Evolutionary conservation across 1,140 invertebrate species (phyloP), one percentile per base, ranked within the genome.

Genomic region (Solen grandis): DNA sequence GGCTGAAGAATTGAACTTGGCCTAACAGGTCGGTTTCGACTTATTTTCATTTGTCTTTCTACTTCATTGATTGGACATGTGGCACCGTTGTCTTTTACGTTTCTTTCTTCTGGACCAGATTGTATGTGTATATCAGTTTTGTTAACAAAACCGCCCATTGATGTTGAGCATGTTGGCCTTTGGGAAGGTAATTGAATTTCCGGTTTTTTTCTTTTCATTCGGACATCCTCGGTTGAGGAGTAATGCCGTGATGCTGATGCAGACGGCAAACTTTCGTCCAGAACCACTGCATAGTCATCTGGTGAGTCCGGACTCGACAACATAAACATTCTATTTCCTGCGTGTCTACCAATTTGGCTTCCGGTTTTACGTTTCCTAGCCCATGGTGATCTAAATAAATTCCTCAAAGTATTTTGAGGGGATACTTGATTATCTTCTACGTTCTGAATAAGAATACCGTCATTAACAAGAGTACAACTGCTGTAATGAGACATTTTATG

Each of bases 401-500:
- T 60, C 50, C 63, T 68, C 19, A 68, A 46, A 59, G 65, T 60
- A n/a, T 19, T 41, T n/a, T n/a, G n/a, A 29, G 36, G 16, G 14
- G 59, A 68, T 29, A 46, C 46, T 27, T 70, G 59, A 16, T 38
- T 35, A 31, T 76, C 63, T 66, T 60, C 55, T 65, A 69, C 55
- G 59, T 81, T 83, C 65, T 83, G 75, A 29, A 86, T 36, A 54
- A 86, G 76, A 55, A 76, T 31, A 41, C 77, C 76, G 36, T 70
- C 77, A 73, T 86, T 77, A 27, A 78, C 65, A 31, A 81, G 52
- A 4, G 75, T 77, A 75, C 76, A 83, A 59, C 78, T 82, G 52
- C 78, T 54, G 41, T 76, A 84, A 60, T 78, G 57, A 57, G 57
- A 63, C 3, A 83, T 76, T 33, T 77, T 72, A n/a, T 72, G 77